phyloP scores from a whole-genome alignment of 2,797 vertebrate species.

The Pipistrellus nathusii region DNA sequence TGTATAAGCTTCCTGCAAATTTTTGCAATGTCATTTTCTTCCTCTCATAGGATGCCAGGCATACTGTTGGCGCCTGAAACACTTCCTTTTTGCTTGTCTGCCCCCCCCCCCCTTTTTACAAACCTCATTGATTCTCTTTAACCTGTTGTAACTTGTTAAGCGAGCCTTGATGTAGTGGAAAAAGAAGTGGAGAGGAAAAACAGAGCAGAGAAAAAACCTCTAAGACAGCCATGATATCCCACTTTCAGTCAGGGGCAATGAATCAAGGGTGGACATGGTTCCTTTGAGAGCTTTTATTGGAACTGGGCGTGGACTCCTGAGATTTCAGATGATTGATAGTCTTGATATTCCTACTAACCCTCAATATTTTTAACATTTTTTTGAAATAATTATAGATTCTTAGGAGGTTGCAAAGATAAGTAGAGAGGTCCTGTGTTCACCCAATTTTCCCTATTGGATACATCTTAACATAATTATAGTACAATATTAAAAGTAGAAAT shows the following conservation, averaged over 20 bases:
- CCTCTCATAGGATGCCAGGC: conserved; percentile 12
- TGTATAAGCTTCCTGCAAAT: conserved; percentile 50
- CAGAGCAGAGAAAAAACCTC: conserved; percentile 29
- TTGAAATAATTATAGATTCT: conserved; percentile 55
- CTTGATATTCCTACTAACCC: conserved; percentile 10
- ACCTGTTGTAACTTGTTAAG: conserved; percentile 64
- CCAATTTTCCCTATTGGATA: background rate
- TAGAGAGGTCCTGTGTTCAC: conserved; percentile 35
- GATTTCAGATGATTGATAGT: conserved; percentile 29
- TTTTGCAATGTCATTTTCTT: conserved; percentile 74
- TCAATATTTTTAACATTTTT: conserved; percentile 51
- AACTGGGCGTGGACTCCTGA: conserved; percentile 11
- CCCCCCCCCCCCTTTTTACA: background rate
- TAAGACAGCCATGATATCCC: background rate
- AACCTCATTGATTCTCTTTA: conserved; percentile 10
- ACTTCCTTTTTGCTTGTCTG: conserved; percentile 61
- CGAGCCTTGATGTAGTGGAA: conserved; percentile 36
- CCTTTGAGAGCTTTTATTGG: conserved; percentile 60
- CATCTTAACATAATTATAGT: conserved; percentile 27
- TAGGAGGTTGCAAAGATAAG: conserved; percentile 52
- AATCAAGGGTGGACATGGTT: background rate
- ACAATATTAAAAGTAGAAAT: conserved; percentile 16
- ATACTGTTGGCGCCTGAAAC: background rate
- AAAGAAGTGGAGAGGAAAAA: conserved; percentile 41
- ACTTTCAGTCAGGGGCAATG: background rate